These are phyloP conservation scores for Petrolisthes manimaculis DNA, from an alignment of 2,888 invertebrate species.

Conservation along the genomic window DNA sequence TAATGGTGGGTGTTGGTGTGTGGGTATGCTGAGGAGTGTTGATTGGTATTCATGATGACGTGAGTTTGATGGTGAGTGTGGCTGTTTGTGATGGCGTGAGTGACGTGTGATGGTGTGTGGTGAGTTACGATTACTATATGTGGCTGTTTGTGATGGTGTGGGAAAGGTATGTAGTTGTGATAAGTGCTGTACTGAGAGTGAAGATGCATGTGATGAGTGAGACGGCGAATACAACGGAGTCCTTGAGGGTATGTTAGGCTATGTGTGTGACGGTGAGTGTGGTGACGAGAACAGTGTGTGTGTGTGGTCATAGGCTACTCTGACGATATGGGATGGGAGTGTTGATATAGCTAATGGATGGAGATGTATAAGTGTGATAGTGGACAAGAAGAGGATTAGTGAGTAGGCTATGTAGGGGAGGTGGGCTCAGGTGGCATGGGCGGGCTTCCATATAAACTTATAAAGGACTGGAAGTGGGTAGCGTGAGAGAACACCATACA, in stretches of 20 bases:
- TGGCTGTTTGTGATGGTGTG: not conserved
- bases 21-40: not conserved
- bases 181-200: not conserved
- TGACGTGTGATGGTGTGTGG: not conserved
- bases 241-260: not conserved
- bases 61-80: too few relatives aligned
- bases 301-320: not conserved
- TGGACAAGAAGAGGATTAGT: not conserved
- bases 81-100: not conserved
- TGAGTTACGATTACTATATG: not conserved
- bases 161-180: not conserved
- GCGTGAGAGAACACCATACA: too few relatives aligned
- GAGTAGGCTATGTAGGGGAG: not conserved
- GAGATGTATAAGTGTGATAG: not conserved
- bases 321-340: not conserved
- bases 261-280: slow-evolving; percentile 18
- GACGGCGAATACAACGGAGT: not conserved
- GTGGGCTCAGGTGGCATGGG: not conserved
- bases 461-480: too few relatives aligned
- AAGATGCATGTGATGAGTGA: not conserved
- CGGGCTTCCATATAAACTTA: too few relatives aligned
- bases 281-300: not conserved
- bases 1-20: not conserved
- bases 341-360: not conserved
- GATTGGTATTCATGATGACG: not conserved